phyloP scores from a whole-genome alignment of 1,140 invertebrate genomes.

The Ostrea denselamellosa region DNA sequence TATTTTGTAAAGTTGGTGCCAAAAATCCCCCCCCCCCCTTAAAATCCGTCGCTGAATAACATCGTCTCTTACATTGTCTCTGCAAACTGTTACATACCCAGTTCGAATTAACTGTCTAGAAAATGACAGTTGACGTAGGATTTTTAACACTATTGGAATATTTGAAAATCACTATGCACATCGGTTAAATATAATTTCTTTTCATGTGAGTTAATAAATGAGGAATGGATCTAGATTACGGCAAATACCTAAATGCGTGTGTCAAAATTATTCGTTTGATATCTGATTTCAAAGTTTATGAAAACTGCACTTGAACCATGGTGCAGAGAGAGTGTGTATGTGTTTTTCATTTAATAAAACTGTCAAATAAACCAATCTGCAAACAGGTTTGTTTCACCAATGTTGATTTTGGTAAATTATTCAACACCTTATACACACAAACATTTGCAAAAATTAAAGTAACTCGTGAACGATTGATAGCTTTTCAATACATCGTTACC shows the following conservation, averaged over 20 bases:
- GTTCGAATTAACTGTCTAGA: no score
- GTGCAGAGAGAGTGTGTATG: neutral
- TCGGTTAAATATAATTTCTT: neutral
- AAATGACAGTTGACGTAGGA: no score
- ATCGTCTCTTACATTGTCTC: no score
- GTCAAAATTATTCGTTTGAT: neutral
- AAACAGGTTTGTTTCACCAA: neutral
- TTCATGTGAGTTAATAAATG: neutral
- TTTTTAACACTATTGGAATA: no score
- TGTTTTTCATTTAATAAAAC: slow-evolving; percentile 19
- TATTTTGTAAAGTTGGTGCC: no score
- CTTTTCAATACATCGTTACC: neutral
- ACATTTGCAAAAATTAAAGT: slow-evolving; percentile 1
- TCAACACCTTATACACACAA: neutral
- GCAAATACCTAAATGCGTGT: neutral
- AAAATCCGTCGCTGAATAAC: no score
- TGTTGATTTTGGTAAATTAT: slow-evolving; percentile 5
- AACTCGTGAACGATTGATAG: neutral
- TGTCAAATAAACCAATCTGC: slow-evolving; percentile 14
- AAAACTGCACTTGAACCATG: neutral
- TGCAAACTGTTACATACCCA: no score
- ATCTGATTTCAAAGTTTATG: neutral
- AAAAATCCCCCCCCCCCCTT: no score
- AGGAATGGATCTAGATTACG: neutral
- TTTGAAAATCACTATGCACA: neutral